These are phyloP conservation scores for Marcusenius ussheri DNA, from an alignment of 2,113 vertebrate genomes.

Conservation along the genomic window DNA sequence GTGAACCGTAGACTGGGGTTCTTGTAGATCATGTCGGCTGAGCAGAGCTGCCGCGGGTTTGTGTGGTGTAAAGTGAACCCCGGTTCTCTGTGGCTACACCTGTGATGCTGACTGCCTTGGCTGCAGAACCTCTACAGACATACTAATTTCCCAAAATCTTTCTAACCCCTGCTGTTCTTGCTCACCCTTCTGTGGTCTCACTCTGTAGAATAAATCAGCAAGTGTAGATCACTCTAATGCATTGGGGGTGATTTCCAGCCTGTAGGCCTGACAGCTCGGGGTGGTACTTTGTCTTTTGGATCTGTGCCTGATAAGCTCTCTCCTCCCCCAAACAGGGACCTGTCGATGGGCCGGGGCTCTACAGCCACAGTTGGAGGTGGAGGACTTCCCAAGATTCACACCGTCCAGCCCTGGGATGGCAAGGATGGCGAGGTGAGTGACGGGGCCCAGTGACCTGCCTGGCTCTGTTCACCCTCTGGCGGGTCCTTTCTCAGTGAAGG, in stretches of 20 bases:
- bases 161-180: neutral
- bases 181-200: neutral
- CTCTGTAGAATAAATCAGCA: neutral
- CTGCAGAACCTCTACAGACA: neutral
- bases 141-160: neutral
- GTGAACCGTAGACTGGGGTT: neutral
- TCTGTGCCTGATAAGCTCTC: neutral
- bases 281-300: neutral
- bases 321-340: slow-evolving; percentile 63
- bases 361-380: slow-evolving; percentile 80
- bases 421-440: slow-evolving; percentile 85
- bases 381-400: slow-evolving; percentile 70
- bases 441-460: too few species aligned
- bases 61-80: neutral
- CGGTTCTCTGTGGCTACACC: neutral
- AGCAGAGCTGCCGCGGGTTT: neutral
- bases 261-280: neutral
- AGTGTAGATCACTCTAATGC: neutral
- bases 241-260: neutral
- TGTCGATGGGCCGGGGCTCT: slow-evolving; percentile 88
- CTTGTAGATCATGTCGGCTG: too few species aligned
- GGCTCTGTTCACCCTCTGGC: neutral
- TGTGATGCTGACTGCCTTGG: neutral
- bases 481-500: neutral
- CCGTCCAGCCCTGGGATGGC: slow-evolving; percentile 83